These are phyloP conservation scores for Cryptosula pallasiana DNA, from an alignment of 2,888 invertebrate species.

Conservation along the genomic window DNA sequence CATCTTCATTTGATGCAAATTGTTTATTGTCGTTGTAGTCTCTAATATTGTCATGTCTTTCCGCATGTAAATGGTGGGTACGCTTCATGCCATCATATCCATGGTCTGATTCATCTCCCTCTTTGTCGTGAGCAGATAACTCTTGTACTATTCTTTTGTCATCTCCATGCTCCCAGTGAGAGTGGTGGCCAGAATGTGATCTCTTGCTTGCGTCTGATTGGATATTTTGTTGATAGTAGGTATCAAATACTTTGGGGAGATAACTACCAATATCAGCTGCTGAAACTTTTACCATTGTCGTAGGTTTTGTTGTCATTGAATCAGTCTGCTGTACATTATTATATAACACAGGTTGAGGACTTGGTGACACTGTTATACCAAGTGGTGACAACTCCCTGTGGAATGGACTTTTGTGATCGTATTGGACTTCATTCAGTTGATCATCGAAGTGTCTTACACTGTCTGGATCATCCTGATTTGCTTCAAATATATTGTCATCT, in stretches of 20 bases:
- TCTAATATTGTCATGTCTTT: not conserved
- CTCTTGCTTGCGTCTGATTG: not conserved
- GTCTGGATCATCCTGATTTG: not conserved
- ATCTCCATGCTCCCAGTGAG: constrained; percentile 21
- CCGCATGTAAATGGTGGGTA: not conserved
- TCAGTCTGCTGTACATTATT: too few relatives aligned
- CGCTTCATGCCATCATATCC: not conserved
- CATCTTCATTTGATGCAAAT: too few relatives aligned
- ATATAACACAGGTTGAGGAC: too few relatives aligned
- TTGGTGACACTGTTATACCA: not conserved
- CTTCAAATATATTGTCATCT: constrained; percentile 17
- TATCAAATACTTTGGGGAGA: not conserved
- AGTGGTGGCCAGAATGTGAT: constrained; percentile 1
- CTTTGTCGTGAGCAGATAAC: too few relatives aligned
- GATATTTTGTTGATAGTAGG: not conserved
- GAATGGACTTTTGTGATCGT: constrained; percentile 2
- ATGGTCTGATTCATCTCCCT: not conserved
- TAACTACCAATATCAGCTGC: not conserved
- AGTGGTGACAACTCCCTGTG: not conserved
- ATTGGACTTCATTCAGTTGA: not conserved
- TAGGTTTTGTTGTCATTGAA: not conserved
- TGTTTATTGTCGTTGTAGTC: not conserved
- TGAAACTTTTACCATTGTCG: not conserved
- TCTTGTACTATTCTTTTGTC: not conserved
- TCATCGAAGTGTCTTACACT: not conserved